These are phyloP conservation scores for Ormyrus nitidulus DNA, from an alignment of 2,888 invertebrate species.

Conservation along the genomic window DNA sequence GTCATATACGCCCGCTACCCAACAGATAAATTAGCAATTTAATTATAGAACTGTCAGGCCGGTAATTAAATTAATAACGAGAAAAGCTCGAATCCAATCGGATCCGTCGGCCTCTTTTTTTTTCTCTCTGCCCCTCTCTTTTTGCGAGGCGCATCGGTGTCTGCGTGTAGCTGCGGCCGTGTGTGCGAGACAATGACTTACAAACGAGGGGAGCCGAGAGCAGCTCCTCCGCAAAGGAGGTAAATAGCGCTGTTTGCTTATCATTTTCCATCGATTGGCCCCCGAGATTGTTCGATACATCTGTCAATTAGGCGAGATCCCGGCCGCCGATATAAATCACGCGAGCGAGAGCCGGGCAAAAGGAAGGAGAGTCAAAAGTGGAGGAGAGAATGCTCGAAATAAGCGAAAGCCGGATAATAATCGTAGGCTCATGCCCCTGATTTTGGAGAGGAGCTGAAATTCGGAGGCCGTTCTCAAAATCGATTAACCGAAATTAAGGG, in stretches of 20 bases:
- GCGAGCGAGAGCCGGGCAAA: background rate
- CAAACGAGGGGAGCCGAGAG: constrained; percentile 43
- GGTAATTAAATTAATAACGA: constrained; percentile 75
- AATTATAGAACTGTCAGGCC: constrained; percentile 74
- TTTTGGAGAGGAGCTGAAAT: too few relatives aligned
- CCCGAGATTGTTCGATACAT: constrained; percentile 54
- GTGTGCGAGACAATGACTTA: constrained; percentile 50
- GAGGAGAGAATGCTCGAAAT: background rate
- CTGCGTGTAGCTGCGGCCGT: background rate
- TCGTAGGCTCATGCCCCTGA: background rate
- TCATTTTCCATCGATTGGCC: constrained; percentile 54
- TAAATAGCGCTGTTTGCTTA: constrained; percentile 56
- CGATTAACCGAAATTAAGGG: too few relatives aligned
- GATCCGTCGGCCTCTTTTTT: constrained; percentile 57
- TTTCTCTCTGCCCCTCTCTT: background rate
- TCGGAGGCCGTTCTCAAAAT: too few relatives aligned
- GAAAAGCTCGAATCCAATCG: constrained; percentile 70
- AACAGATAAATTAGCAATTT: constrained; percentile 75
- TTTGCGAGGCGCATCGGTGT: background rate
- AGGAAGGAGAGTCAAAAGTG: background rate
- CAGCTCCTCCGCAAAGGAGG: constrained; percentile 38
- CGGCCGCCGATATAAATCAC: constrained; percentile 48
- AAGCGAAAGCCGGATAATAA: constrained; percentile 16
- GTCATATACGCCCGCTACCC: constrained; percentile 67
- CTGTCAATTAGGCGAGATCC: constrained; percentile 56